These are phyloP conservation scores for Lophochroa leadbeateri DNA, from an alignment of 2,113 vertebrate species.

Conservation along the genomic window DNA sequence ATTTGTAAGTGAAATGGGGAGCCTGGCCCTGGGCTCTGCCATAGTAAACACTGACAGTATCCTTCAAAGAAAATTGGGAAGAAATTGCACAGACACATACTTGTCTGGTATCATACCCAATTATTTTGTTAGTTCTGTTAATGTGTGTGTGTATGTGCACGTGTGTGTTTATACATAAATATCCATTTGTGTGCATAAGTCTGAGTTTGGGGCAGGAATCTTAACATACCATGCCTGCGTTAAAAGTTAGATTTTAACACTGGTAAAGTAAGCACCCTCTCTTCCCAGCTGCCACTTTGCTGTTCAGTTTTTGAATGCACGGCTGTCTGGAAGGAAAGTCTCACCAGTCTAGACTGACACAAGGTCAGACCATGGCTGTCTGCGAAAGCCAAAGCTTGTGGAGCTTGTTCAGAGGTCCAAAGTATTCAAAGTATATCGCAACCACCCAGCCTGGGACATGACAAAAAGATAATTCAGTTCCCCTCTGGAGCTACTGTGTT, in stretches of 20 bases:
- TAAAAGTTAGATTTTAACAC: not conserved
- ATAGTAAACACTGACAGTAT: not conserved
- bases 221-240: not conserved
- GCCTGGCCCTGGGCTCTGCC: not conserved
- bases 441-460: not conserved
- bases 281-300: not conserved
- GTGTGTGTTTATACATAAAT: not conserved
- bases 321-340: not conserved
- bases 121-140: not conserved
- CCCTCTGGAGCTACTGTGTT: not conserved
- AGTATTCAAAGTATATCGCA: not conserved
- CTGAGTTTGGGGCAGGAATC: not conserved
- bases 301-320: not conserved
- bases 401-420: not conserved
- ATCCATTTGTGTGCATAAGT: not conserved
- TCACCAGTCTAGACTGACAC: no score
- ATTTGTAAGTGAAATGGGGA: not conserved
- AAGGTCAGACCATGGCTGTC: rapidly evolving
- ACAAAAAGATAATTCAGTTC: not conserved
- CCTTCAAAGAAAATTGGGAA: not conserved
- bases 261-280: not conserved
- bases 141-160: not conserved
- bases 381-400: not conserved
- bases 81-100: not conserved
- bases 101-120: not conserved